Base-by-base conservation (phyloP, 2,888 invertebrate genomes). In the Heliconius hortense region DNA sequence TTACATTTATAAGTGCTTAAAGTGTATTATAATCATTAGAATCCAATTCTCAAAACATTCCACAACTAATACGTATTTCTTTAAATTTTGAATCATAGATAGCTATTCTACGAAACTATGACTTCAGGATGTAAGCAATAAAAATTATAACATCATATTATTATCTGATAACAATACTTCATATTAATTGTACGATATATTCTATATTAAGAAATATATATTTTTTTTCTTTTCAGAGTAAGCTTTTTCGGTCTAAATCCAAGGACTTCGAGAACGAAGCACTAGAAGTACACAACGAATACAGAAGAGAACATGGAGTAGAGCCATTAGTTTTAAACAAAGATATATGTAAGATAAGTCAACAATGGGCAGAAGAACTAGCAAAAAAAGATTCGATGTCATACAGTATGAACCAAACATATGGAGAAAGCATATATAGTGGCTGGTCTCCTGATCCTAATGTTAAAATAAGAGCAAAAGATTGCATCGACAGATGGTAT, bases 401-500 rank as follows among this genome's bases (percentile, higher is more conserved):
- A 21, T 96, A 96, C 85, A 95, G 96, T 60, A 93, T 95, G 0
- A 95, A 95, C 79, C 94, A 95, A 78, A 94, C 93, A 39, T 96
- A 96, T 78, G 94, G 96, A 21, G 97, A 97, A 88, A 97, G 96
- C 84, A 94, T 97, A 71, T 97, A 95, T 84, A 95, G 95, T 75
- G 95, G 96, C 77, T 96, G 96, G 92, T 95, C 96, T 68, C 94
- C 95, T 13, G 95, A 96, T 82, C 94, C 96, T 1, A 95, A 95
- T 80, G 91, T 95, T n/a, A 94, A 95, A 79, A 95, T 96, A 21
- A 95, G 94, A 69, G 96, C 96, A 24, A 94, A 95, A 80, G 96
- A 96, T 82, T 96, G 96, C 24, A 95, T 96, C 7, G 95, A 96
- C 4, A 95, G 95, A 86, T 97, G 97, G 97, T 97, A 97, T 87